Percentiles rank a stretch among this genome's conserved stretches.
These are phyloP conservation scores for Dasysyrphus tricinctus DNA, from an alignment of 2,888 invertebrate species.

Conservation along the genomic window DNA sequence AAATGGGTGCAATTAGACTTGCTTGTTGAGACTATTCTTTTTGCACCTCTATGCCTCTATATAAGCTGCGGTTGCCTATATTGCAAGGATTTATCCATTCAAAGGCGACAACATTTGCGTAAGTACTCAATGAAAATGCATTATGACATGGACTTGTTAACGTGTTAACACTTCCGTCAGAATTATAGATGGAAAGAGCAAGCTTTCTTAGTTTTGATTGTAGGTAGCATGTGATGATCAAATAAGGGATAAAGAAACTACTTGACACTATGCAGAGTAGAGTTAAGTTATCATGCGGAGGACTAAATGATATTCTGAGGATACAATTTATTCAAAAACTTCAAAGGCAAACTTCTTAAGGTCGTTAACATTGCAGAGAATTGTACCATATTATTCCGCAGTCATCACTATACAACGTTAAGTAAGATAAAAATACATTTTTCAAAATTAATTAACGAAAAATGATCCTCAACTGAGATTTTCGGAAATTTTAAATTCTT, in stretches of 20 bases:
- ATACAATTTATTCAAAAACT: no score
- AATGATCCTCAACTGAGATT: no score
- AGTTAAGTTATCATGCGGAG: no score
- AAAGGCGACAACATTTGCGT: not conserved
- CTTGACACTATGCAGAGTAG: no score
- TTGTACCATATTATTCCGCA: no score
- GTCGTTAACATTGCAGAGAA: no score
- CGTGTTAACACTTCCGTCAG: constrained; percentile 1
- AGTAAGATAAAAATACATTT: no score
- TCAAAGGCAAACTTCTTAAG: no score
- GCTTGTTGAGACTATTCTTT: constrained; percentile 39
- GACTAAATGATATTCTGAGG: no score
- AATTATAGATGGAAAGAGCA: not conserved
- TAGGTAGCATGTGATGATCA: not conserved
- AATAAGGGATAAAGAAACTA: not conserved
- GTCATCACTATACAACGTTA: no score
- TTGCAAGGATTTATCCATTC: not conserved
- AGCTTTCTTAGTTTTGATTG: not conserved
- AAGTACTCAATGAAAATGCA: constrained; percentile 10
- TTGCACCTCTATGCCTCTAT: not conserved
- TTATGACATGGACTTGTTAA: constrained; percentile 2
- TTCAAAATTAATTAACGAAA: no score
- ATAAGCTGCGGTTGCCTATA: not conserved
- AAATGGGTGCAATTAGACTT: constrained; percentile 35
- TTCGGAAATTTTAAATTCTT: no score